Conservation (phyloP, 2,888 invertebrate species). For the Eupithecia dodoneata region DNA sequence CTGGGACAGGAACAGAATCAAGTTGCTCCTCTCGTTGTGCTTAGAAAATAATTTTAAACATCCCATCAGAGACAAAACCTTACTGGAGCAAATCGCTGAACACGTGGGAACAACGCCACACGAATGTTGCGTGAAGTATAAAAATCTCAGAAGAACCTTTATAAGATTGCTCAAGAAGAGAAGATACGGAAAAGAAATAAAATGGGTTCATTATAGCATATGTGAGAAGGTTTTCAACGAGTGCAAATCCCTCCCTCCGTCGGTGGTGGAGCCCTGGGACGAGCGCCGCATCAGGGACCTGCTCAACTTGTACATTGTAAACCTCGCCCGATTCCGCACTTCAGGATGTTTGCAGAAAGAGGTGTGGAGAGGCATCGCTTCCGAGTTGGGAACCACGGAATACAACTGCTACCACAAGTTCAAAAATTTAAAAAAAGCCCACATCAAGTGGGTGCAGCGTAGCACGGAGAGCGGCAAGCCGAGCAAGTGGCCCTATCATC, state of each 20-base stretch:
- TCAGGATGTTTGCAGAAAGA: conserved; percentile 69
- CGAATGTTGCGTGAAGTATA: conserved; percentile 73
- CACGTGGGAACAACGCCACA: conserved; percentile 64
- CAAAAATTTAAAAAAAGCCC: conserved; percentile 74
- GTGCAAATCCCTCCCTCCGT: conserved; percentile 62
- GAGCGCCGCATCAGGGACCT: conserved; percentile 67
- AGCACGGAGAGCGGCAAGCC: conserved; percentile 65
- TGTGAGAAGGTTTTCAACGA: conserved; percentile 77
- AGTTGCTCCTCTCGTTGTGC: conserved; percentile 66
- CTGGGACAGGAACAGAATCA: conserved; percentile 74
- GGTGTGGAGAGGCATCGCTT: conserved; percentile 76
- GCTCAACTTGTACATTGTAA: conserved; percentile 71
- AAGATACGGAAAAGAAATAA: conserved; percentile 69
- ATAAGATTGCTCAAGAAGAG: conserved; percentile 75
- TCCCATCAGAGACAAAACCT: conserved; percentile 57
- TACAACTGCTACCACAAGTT: conserved; percentile 78
- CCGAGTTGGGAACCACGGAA: conserved; percentile 66
- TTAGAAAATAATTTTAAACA: conserved; percentile 62
- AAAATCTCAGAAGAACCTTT: conserved; percentile 70
- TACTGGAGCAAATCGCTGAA: conserved; percentile 67
- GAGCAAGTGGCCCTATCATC: conserved; percentile 73
- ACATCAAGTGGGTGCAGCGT: conserved; percentile 69
- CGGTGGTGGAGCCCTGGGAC: conserved; percentile 71
- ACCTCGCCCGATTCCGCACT: conserved; percentile 65
- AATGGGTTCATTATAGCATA: conserved; percentile 73